A percentile compares a stretch with the other conserved stretches of the same genome.
Conservation (phyloP, 1,140 invertebrate species). For the Rhagoletis pomonella region DNA sequence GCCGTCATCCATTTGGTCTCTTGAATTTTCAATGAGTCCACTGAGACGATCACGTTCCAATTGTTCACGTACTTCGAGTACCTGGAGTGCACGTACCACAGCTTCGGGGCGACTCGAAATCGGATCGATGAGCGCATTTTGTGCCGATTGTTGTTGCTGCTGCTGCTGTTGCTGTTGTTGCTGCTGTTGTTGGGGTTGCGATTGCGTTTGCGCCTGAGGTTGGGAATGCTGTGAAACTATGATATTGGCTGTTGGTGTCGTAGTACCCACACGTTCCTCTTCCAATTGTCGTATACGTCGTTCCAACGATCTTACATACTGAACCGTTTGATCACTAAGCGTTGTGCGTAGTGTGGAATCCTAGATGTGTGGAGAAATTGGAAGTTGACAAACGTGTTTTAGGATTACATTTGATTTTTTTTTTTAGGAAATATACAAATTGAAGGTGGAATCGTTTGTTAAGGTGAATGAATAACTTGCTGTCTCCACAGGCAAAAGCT, state of each 20-base stretch:
- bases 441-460: too few species aligned
- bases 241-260: conserved; percentile 75
- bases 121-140: conserved; percentile 69
- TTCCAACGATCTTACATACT: conserved; percentile 91
- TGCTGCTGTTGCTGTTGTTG: conserved; percentile 61
- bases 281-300: conserved; percentile 89
- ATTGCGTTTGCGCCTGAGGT: conserved; percentile 73
- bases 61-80: conserved; percentile 92
- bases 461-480: too few species aligned
- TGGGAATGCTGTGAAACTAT: conserved; percentile 66
- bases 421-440: too few species aligned
- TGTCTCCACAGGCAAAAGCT: too few species aligned
- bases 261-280: conserved; percentile 81
- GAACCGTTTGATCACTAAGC: conserved; percentile 84
- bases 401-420: too few species aligned
- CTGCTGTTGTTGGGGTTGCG: conserved; percentile 61
- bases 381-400: too few species aligned
- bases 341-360: conserved; percentile 69
- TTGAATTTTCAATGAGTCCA: conserved; percentile 66
- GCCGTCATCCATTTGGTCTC: conserved; percentile 86
- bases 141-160: conserved; percentile 62
- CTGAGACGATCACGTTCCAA: conserved; percentile 79
- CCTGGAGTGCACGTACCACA: conserved; percentile 91
- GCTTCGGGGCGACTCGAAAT: conserved; percentile 85
- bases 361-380: conserved; percentile 57